These are phyloP conservation scores for Tetragonula clypearis DNA, from an alignment of 1,140 invertebrate genomes.

Conservation along the genomic window DNA sequence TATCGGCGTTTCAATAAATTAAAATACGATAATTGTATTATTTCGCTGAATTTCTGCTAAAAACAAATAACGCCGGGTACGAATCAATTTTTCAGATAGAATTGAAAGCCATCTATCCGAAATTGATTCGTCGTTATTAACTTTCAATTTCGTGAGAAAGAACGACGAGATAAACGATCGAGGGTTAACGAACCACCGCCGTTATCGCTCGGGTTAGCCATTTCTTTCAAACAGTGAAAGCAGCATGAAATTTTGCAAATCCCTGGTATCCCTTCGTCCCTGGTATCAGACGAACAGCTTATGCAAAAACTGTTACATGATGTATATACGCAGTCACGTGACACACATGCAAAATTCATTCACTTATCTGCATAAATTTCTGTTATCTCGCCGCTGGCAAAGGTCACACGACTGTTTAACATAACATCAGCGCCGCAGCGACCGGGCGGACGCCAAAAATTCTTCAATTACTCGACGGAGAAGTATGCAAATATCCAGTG, in stretches of 20 bases:
- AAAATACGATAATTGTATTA: background rate
- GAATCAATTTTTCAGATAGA: no score
- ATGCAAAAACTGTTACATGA: constrained; percentile 29
- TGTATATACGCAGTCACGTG: background rate
- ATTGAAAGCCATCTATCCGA: no score
- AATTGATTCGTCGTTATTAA: background rate
- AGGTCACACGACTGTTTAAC: constrained; percentile 7
- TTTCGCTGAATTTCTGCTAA: background rate
- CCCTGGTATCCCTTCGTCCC: background rate
- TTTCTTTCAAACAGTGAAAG: background rate
- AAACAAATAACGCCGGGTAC: background rate
- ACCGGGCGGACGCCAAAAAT: constrained; percentile 3
- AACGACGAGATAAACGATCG: background rate
- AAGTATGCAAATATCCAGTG: background rate
- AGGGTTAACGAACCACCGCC: background rate
- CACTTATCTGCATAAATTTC: constrained; percentile 35
- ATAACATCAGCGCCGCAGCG: background rate
- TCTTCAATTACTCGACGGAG: background rate
- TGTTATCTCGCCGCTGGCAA: constrained; percentile 22
- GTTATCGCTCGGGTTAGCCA: background rate
- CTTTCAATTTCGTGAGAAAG: background rate
- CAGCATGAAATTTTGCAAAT: constrained; percentile 18
- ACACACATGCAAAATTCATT: constrained; percentile 36
- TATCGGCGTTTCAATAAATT: background rate
- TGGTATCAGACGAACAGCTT: constrained; percentile 6